Conservation (phyloP, 2,888 invertebrate genomes). For the Drosophila dives region DNA sequence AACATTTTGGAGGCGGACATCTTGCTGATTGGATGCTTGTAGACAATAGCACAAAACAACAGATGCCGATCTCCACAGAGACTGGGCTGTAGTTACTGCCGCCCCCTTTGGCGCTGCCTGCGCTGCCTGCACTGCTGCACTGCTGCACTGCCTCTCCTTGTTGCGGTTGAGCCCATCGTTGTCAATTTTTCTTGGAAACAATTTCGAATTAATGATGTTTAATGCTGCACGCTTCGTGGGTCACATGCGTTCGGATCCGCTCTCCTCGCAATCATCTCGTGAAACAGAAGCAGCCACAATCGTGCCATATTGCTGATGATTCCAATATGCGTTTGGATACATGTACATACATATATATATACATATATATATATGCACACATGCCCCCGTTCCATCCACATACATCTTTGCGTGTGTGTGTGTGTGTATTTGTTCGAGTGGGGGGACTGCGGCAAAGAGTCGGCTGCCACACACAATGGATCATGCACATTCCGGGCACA, state of each 20-base stretch:
- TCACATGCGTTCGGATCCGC: conserved; percentile 51
- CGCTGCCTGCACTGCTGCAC: neutral
- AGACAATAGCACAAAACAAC: conserved; percentile 49
- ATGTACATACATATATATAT: conserved; percentile 14
- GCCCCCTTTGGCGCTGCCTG: neutral
- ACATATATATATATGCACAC: neutral
- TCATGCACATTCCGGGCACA: conserved; percentile 39
- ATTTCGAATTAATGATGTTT: conserved; percentile 69
- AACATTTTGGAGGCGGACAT: conserved; percentile 56
- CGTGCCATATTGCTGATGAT: conserved; percentile 58
- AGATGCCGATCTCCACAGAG: conserved; percentile 17
- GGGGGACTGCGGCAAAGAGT: neutral
- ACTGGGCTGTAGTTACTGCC: neutral
- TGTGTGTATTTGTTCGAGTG: neutral
- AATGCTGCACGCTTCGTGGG: conserved; percentile 66
- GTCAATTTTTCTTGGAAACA: conserved; percentile 67
- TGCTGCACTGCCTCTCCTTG: conserved; percentile 19
- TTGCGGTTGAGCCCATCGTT: conserved; percentile 56
- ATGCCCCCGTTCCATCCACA: neutral
- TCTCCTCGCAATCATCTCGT: conserved; percentile 33
- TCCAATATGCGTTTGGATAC: conserved; percentile 43
- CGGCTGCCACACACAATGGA: conserved; percentile 8
- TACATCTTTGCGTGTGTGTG: neutral
- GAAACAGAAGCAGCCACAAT: conserved; percentile 42
- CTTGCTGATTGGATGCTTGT: conserved; percentile 60